Evolutionary conservation across 2,797 vertebrate genomes (phyloP), one percentile per base, ranked within the genome.

Genomic region (Cirrhinus mrigala): DNA sequence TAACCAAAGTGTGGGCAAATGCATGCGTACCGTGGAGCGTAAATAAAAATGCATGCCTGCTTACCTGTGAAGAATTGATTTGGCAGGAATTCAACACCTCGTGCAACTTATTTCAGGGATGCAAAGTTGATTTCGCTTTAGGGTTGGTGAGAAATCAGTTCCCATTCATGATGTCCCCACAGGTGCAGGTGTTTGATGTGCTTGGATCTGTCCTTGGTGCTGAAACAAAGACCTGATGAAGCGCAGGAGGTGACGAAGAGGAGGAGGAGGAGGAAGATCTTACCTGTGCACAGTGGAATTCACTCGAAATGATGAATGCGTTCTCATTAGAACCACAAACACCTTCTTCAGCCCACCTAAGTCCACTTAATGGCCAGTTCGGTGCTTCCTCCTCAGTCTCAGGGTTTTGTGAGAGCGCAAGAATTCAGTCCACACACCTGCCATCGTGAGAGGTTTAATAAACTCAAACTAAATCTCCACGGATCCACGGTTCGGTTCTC

Each of bases 181-280:
- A 86, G 62, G 79, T 86, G 84, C 73, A 74, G 44, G 80, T 81
- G 73, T 44, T 46, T 68, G 50, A 46, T 66, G 60, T 50, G 73
- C 69, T 71, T 79, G 86, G 83, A 73, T 77, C 83, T 78, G 83
- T 85, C 86, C 83, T 70, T 37, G 68, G 87, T 88, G 73, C 83
- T 85, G 70, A 79, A 85, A 68, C 83, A 81, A 68, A 44, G 84
- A 76, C 50, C 60, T 11, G 37, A 18, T 40, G 83, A 70, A 69
- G 83, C 83, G 33, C 75, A 27, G 20, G 52, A 50, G 48, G 44
- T 80, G 76, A 73, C 66, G 74, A 83, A 20, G 77, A 33, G 18
- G 33, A 46, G 3, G 76, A 74, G 3, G 66, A 71, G 52, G 64
- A 75, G 37, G 56, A 80, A 75, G 73, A 68, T 46, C 70, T 81